Evolutionary conservation across 2,113 vertebrate genomes (phyloP).

Genomic region (Tor tambroides): DNA sequence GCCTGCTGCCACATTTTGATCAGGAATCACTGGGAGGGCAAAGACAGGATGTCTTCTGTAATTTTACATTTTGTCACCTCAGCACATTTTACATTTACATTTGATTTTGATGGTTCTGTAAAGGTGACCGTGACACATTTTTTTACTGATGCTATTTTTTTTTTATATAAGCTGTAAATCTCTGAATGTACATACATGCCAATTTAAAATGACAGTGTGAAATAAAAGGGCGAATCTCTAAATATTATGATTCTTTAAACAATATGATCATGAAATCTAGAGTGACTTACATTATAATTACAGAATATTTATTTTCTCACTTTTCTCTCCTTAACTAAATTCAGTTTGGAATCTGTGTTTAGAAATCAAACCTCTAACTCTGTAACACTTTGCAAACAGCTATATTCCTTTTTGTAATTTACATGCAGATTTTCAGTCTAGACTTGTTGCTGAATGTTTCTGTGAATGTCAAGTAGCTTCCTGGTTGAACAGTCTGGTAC

Average conservation of each 20-base stretch:
- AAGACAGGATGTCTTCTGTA: slow-evolving; percentile 8
- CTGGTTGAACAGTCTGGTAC: neutral
- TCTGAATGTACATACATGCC: slow-evolving; percentile 28
- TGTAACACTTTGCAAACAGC: no score
- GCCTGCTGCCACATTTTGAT: neutral
- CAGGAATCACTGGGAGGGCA: neutral
- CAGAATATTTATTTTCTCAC: neutral
- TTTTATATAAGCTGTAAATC: neutral
- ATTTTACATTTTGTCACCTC: neutral
- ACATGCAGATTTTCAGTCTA: neutral
- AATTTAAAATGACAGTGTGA: neutral
- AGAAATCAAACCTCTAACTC: neutral
- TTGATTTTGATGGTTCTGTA: neutral
- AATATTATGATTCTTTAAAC: neutral
- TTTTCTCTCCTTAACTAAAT: neutral
- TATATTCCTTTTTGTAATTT: neutral
- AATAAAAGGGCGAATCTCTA: slow-evolving; percentile 1
- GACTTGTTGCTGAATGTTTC: neutral
- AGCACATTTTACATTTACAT: no score
- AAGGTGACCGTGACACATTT: neutral
- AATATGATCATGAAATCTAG: neutral
- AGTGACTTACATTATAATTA: neutral
- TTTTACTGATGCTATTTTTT: slow-evolving; percentile 20
- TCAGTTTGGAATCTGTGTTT: neutral
- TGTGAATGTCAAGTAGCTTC: slow-evolving; percentile 1